Evolutionary conservation across 2,888 invertebrate genomes (phyloP).

Genomic region (Crematogaster levior): DNA sequence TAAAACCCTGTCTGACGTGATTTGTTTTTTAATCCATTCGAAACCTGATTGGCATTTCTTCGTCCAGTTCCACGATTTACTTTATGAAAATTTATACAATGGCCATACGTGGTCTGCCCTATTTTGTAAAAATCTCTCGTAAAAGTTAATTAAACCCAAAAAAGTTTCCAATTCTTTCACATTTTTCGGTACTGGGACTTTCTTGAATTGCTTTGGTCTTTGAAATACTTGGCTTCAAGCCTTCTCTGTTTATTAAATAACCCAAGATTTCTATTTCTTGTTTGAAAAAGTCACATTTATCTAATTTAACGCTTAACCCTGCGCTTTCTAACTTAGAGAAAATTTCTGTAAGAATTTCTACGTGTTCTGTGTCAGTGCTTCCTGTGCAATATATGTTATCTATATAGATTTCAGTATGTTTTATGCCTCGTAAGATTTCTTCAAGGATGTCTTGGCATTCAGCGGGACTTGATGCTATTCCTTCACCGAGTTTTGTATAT

Average conservation of each 20-base stretch:
- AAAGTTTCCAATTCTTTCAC: not conserved
- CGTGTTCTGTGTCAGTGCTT: no score
- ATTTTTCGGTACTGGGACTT: not conserved
- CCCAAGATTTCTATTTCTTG: no score
- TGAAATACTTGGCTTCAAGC: not conserved
- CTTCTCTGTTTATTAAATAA: no score
- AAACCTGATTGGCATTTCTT: not conserved
- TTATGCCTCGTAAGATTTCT: no score
- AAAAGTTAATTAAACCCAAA: not conserved
- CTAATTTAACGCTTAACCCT: not conserved
- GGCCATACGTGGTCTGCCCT: not conserved
- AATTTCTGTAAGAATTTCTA: no score
- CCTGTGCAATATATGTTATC: no score
- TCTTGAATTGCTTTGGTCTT: not conserved
- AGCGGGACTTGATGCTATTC: no score
- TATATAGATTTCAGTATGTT: no score
- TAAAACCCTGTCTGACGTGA: not conserved
- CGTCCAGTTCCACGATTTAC: not conserved
- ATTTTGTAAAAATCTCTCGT: not conserved
- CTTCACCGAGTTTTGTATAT: no score
- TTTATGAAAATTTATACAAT: not conserved
- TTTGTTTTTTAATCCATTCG: not conserved
- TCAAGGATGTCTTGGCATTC: no score
- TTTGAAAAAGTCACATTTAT: no score
- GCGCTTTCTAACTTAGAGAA: not conserved